These are phyloP conservation scores for Hipparchia sbordonii DNA, from an alignment of 2,888 invertebrate species.

Conservation along the genomic window DNA sequence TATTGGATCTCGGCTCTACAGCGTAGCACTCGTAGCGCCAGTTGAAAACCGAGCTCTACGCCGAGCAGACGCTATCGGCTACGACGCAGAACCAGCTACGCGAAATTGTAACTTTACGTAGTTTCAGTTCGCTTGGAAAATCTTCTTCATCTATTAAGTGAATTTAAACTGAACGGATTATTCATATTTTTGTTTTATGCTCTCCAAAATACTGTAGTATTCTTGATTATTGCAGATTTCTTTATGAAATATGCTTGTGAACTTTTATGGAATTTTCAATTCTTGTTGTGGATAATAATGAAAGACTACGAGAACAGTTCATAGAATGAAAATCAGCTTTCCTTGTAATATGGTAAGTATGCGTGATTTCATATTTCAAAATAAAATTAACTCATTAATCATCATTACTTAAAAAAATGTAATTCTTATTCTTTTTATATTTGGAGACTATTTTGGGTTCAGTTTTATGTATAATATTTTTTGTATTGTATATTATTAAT, in stretches of 20 bases:
- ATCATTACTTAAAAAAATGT: too few species aligned
- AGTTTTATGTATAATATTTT: too few species aligned
- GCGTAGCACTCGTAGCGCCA: conserved; percentile 66
- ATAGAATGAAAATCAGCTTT: conserved; percentile 12
- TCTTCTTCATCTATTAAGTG: not conserved
- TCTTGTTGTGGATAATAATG: not conserved
- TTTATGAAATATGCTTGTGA: conserved; percentile 7
- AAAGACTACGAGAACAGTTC: conserved; percentile 10
- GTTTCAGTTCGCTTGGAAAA: conserved; percentile 23
- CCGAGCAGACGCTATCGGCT: conserved; percentile 56
- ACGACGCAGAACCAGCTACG: conserved; percentile 43
- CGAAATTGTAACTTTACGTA: conserved; percentile 45
- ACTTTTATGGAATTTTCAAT: not conserved
- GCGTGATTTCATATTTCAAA: not conserved
- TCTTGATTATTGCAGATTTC: not conserved
- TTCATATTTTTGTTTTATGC: not conserved
- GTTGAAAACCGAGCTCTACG: conserved; percentile 64
- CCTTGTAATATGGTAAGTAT: conserved; percentile 22
- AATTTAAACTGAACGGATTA: not conserved
- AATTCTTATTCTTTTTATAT: not conserved
- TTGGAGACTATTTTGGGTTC: too few species aligned
- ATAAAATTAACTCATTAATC: not conserved
- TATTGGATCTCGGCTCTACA: conserved; percentile 44
- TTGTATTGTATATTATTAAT: too few species aligned
- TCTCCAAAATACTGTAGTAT: not conserved